Percentiles rank a stretch among this genome's conserved stretches.
Conservation (phyloP, 2,113 vertebrate genomes). For the Phycodurus eques region DNA sequence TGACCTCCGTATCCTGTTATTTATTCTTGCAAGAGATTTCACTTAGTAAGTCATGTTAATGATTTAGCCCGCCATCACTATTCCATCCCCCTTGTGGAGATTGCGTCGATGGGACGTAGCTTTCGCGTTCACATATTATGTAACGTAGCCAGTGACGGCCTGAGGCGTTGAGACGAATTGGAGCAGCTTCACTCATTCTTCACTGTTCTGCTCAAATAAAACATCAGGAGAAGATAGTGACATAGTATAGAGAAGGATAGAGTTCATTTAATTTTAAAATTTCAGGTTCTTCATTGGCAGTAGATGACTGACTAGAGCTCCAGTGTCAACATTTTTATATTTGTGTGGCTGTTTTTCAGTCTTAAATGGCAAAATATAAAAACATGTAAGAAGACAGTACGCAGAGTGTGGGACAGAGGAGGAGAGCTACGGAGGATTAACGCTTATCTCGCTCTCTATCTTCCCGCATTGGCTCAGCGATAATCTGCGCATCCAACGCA, state of each 20-base stretch:
- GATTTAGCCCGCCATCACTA: slow-evolving; percentile 10
- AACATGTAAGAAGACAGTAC: not conserved
- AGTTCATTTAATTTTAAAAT: not conserved
- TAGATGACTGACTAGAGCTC: not conserved
- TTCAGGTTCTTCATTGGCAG: not conserved
- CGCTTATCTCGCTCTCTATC: slow-evolving; percentile 60
- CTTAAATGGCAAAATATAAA: slow-evolving; percentile 7
- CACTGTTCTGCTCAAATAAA: not conserved
- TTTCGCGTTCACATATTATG: slow-evolving; percentile 30
- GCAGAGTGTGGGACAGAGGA: slow-evolving; percentile 13
- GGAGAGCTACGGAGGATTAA: slow-evolving; percentile 59
- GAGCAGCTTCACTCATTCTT: slow-evolving; percentile 23
- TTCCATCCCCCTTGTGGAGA: slow-evolving; percentile 26
- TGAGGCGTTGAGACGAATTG: slow-evolving; percentile 17
- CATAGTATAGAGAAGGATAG: not conserved
- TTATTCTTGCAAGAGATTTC: not conserved
- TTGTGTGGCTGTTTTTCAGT: not conserved
- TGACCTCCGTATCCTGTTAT: not conserved
- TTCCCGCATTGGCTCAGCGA: slow-evolving; percentile 49
- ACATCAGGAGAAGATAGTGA: not conserved
- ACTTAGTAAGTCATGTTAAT: not conserved
- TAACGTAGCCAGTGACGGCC: slow-evolving; percentile 35
- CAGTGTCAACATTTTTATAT: not conserved
- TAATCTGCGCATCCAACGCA: slow-evolving; percentile 50
- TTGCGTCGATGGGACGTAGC: slow-evolving; percentile 35